Evolutionary conservation across 37 sponge, comb jelly and placozoan species (phyloP).

Genomic region (Spongilla lacustris): DNA sequence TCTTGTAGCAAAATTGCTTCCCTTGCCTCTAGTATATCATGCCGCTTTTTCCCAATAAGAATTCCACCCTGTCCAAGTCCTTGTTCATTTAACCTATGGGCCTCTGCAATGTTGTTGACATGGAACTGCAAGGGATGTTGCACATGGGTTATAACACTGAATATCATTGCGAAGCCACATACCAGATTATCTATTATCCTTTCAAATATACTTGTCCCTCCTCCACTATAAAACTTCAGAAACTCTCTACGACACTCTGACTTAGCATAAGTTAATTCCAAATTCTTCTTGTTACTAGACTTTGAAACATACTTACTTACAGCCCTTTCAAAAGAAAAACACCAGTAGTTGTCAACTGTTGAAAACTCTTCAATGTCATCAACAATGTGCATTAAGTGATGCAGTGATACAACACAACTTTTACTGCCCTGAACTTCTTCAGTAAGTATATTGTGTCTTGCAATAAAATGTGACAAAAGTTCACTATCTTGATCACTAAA

Average conservation of each 20-base stretch:
- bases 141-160: no score
- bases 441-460: constrained; percentile 9
- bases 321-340: constrained; percentile 20
- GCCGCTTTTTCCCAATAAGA: no score
- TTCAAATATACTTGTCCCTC: no score
- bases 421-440: constrained; percentile 8
- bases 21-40: no score
- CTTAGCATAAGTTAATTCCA: constrained; percentile 23
- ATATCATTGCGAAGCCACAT: no score
- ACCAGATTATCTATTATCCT: no score
- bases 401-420: constrained; percentile 18
- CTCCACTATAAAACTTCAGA: constrained; percentile 2
- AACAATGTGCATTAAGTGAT: constrained; percentile 17
- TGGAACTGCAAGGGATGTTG: no score
- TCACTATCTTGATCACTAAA: neutral
- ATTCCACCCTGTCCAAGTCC: no score
- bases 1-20: no score
- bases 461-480: constrained; percentile 2
- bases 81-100: no score
- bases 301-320: constrained; percentile 12
- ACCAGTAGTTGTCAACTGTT: no score
- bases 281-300: constrained; percentile 17
- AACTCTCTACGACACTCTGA: constrained; percentile 9
- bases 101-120: no score
- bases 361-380: constrained; percentile 24